Base-by-base conservation (phyloP, 2,888 invertebrate genomes). In the Lasioglossum morio region DNA sequence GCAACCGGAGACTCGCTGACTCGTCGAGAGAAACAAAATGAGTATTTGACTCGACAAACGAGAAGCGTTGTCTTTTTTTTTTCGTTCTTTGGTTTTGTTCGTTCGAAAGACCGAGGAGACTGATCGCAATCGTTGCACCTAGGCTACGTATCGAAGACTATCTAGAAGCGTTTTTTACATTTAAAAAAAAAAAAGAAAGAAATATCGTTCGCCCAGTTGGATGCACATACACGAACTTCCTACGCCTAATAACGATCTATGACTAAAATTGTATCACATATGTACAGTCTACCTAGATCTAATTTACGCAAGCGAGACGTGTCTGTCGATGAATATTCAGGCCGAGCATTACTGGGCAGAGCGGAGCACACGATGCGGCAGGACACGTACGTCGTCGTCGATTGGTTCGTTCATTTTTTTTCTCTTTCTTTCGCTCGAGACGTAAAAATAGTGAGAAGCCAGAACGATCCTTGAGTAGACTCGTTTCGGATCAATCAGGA, bases 301-400 rank as follows among this genome's bases (percentile, higher is more conserved):
- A 87, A 83, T 86, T 87, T 81, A 83, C 75, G 76, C 82, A 86
- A 86, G 86, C 83, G 86, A 84, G 85, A 79, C 83, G 75, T 87
- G 69, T 81, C 63, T 78, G 80, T 53, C 77, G 76, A 81, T 86
- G 86, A 86, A 85, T 85, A 81, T 85, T 86, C 86, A 81, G 60
- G 85, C 72, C 72, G 60, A 72, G 57, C 34, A 63, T 85, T 66
- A 81, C 81, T 40, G 86, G 78, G 60, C 85, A 81, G 79, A 85
- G 79, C 81, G 53, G 57, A 79, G 72, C 73, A 72, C 76, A 73
- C 72, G 76, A 23, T 76, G 81, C 86, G 81, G 86, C 79, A 76
- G 76, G 63, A 85, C 70, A 77, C 60, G 77, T 72, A 74, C 73
- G 63, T 83, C 43, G 63, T 83, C 40, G 48, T 77, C 77, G 79